Conservation (phyloP, 2,888 invertebrate genomes). For the Hyposoter didymator region DNA sequence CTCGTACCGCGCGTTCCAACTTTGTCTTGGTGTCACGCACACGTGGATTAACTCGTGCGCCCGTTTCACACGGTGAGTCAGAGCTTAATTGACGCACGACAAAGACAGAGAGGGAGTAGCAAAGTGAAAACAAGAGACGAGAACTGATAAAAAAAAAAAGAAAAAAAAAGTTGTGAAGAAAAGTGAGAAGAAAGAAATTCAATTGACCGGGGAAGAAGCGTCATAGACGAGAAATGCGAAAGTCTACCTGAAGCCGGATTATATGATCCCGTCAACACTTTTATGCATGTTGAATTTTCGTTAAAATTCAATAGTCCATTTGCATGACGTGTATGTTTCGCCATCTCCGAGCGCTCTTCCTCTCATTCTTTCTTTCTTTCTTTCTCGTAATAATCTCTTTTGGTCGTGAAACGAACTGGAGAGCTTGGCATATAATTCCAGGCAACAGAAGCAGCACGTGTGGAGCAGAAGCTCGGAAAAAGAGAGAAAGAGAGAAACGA, state of each 20-base stretch:
- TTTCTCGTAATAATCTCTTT: slow-evolving; percentile 65
- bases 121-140: background rate
- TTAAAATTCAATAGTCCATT: slow-evolving; percentile 61
- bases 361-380: slow-evolving; percentile 2
- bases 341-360: slow-evolving; percentile 25
- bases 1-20: background rate
- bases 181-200: slow-evolving; percentile 61
- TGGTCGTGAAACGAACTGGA: slow-evolving; percentile 61
- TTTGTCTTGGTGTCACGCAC: background rate
- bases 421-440: slow-evolving; percentile 67
- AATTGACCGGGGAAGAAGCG: slow-evolving; percentile 78
- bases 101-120: slow-evolving; percentile 44
- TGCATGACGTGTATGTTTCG: slow-evolving; percentile 51
- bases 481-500: slow-evolving; percentile 38
- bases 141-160: slow-evolving; percentile 15
- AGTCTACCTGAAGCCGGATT: slow-evolving; percentile 44
- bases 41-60: background rate
- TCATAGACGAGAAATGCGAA: slow-evolving; percentile 61
- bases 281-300: slow-evolving; percentile 44
- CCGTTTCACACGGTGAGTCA: slow-evolving; percentile 72
- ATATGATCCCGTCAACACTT: slow-evolving; percentile 26
- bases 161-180: slow-evolving; percentile 24
- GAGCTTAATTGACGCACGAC: slow-evolving; percentile 75
- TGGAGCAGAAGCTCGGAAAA: slow-evolving; percentile 77
- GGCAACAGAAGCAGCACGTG: slow-evolving; percentile 77